A percentile compares a stretch with the other conserved stretches of the same genome.
These are phyloP conservation scores for Zoanthus sociatus DNA, from an alignment of 92 coral and sea anemone genomes.

Conservation along the genomic window DNA sequence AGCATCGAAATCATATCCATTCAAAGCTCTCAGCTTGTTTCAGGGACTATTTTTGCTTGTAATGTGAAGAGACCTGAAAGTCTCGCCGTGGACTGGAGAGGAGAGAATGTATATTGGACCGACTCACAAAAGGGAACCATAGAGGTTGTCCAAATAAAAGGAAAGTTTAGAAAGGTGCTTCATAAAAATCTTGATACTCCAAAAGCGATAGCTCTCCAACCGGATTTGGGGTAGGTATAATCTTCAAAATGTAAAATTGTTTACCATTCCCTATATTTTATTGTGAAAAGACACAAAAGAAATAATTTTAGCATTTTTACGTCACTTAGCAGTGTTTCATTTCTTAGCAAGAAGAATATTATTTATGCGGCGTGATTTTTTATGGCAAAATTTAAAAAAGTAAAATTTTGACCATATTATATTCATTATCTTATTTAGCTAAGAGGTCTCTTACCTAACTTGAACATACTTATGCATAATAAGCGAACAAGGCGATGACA, in stretches of 20 bases:
- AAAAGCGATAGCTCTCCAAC: constrained; percentile 49
- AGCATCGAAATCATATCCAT: constrained; percentile 3
- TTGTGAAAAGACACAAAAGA: too few relatives aligned
- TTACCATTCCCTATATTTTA: too few relatives aligned
- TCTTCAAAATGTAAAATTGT: neutral
- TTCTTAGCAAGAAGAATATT: too few relatives aligned
- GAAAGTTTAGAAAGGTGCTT: constrained; percentile 54
- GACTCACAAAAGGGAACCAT: constrained; percentile 63
- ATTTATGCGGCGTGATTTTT: too few relatives aligned
- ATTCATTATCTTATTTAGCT: too few relatives aligned
- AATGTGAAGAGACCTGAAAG: constrained; percentile 63
- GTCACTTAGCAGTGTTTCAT: too few relatives aligned
- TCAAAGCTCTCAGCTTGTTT: neutral
- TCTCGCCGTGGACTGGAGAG: constrained; percentile 80
- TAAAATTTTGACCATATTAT: too few relatives aligned
- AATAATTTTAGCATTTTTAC: too few relatives aligned
- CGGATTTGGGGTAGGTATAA: constrained; percentile 33
- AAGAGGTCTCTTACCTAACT: too few relatives aligned
- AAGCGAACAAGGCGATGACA: too few relatives aligned
- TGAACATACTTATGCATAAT: too few relatives aligned
- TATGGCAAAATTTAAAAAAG: too few relatives aligned
- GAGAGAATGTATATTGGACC: constrained; percentile 71
- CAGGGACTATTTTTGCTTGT: neutral
- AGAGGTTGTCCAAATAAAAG: constrained; percentile 72
- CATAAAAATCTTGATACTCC: constrained; percentile 40